phyloP scores from a whole-genome alignment of 2,113 vertebrate species.

The Brevimyrus niger region DNA sequence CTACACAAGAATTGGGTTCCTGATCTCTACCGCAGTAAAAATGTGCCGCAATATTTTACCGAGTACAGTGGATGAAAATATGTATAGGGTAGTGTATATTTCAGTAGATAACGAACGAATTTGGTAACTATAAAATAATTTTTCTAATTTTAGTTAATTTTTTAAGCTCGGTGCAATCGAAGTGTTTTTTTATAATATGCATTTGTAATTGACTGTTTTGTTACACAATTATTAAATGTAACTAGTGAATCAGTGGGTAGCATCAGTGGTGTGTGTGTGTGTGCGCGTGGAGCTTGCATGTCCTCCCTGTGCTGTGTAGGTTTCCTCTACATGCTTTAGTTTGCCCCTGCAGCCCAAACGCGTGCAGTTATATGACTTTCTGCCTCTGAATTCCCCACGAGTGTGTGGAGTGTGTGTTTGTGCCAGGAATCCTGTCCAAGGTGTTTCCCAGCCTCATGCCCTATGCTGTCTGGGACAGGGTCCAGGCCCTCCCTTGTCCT shows the following conservation, averaged over 20 bases:
- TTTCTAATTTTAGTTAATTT: neutral
- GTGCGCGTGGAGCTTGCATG: neutral
- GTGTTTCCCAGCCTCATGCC: neutral
- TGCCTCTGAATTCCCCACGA: neutral
- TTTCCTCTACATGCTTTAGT: neutral
- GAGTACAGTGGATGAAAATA: neutral
- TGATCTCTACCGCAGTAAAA: neutral
- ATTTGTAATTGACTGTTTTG: neutral
- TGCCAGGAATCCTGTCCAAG: neutral
- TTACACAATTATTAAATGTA: neutral
- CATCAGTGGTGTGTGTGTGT: neutral
- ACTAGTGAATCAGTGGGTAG: too few species aligned
- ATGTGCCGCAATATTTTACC: neutral
- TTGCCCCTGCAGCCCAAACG: neutral
- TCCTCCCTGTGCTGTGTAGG: neutral
- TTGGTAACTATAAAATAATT: neutral
- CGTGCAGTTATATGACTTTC: neutral
- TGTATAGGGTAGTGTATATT: neutral
- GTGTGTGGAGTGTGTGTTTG: neutral
- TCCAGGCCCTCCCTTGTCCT: neutral
- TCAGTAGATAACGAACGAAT: neutral
- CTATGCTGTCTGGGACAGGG: neutral
- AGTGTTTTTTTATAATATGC: neutral
- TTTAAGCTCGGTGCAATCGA: too few species aligned
- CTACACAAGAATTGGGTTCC: neutral